phyloP scores from a whole-genome alignment of 2,113 vertebrate genomes.

The Prunella himalayana region DNA sequence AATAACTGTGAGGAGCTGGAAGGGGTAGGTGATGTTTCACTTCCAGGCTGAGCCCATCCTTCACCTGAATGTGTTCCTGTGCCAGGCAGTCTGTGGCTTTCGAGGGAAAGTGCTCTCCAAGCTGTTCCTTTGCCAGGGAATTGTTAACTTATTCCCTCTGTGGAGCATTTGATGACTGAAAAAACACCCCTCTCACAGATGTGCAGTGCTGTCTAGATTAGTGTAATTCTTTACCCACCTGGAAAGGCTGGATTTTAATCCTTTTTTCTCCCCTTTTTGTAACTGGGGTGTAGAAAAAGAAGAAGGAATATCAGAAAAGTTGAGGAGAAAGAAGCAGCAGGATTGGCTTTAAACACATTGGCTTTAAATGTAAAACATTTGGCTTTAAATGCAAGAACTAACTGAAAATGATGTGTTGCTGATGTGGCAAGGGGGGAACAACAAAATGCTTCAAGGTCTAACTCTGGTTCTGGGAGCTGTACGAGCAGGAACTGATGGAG shows the following conservation, averaged over 20 bases:
- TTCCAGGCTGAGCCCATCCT: not conserved
- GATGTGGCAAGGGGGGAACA: not conserved
- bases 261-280: not conserved
- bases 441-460: not conserved
- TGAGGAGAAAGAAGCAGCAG: not conserved
- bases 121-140: not conserved
- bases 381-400: not conserved
- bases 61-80: not conserved
- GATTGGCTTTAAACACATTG: not conserved
- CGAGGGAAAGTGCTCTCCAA: not conserved
- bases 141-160: not conserved
- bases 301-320: not conserved
- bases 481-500: not conserved
- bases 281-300: not conserved
- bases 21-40: constrained; percentile 27
- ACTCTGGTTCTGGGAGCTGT: not conserved
- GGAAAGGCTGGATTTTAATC: not conserved
- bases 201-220: not conserved
- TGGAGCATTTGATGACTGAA: not conserved
- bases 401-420: not conserved
- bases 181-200: not conserved
- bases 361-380: not conserved
- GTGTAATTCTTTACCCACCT: not conserved
- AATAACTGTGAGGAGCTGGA: not conserved
- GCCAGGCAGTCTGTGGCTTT: not conserved